These are phyloP conservation scores for Caenorhabditis angaria DNA, from an alignment of 2,888 invertebrate genomes.

Conservation along the genomic window DNA sequence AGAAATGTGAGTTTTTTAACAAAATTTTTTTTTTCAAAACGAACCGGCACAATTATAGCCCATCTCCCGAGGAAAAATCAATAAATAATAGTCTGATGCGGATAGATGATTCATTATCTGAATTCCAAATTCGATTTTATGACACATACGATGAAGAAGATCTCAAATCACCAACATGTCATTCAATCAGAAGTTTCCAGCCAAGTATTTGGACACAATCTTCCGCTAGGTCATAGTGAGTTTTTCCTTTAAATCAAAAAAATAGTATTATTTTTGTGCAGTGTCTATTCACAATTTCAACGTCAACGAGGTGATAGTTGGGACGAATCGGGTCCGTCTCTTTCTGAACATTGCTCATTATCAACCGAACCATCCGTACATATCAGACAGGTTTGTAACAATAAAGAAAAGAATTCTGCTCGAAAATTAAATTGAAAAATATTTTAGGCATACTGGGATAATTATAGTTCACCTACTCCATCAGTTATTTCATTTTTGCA, in stretches of 20 bases:
- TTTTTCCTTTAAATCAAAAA: slow-evolving; percentile 3
- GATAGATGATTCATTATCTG: slow-evolving; percentile 43
- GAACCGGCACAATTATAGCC: neutral
- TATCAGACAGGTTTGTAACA: slow-evolving; percentile 45
- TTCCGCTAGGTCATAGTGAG: slow-evolving; percentile 62
- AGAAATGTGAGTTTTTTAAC: slow-evolving; percentile 19
- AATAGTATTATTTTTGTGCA: slow-evolving; percentile 1
- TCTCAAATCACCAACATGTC: slow-evolving; percentile 40
- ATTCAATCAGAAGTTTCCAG: slow-evolving; percentile 54
- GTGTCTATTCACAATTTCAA: slow-evolving; percentile 37
- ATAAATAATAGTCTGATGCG: slow-evolving; percentile 40
- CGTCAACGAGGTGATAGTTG: slow-evolving; percentile 59
- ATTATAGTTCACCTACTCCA: slow-evolving; percentile 65
- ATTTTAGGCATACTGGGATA: slow-evolving; percentile 57
- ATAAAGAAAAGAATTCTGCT: too few relatives aligned
- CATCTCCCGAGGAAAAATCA: slow-evolving; percentile 20
- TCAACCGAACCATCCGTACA: slow-evolving; percentile 69
- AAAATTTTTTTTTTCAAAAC: neutral
- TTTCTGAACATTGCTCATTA: slow-evolving; percentile 66
- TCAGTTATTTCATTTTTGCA: slow-evolving; percentile 66
- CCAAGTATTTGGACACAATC: slow-evolving; percentile 61
- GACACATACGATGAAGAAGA: slow-evolving; percentile 46
- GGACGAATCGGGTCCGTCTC: slow-evolving; percentile 65
- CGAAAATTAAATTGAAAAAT: neutral
- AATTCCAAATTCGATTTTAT: slow-evolving; percentile 37